phyloP scores from a whole-genome alignment of 1,140 invertebrate species.

The Brachionus plicatilis region DNA sequence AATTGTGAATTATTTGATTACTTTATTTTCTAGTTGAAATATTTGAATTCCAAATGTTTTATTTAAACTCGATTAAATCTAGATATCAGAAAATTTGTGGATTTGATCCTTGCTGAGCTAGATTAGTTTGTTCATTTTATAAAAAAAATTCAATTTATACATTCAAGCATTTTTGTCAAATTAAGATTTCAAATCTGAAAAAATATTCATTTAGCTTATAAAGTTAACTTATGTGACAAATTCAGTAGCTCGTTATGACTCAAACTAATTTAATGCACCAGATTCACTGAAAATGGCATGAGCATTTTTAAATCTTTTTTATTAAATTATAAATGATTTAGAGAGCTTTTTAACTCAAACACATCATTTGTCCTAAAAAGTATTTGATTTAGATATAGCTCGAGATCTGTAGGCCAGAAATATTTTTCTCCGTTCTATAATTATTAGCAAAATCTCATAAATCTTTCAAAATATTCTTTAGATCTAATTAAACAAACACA shows the following conservation, averaged over 20 bases:
- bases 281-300: background rate
- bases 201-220: background rate
- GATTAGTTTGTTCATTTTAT: background rate
- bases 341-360: background rate
- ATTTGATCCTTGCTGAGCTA: background rate
- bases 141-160: too few relatives aligned
- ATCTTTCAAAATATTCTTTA: too few relatives aligned
- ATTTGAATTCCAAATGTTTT: background rate
- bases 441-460: too few relatives aligned
- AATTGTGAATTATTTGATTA: background rate
- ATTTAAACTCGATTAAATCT: background rate
- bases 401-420: too few relatives aligned
- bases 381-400: too few relatives aligned
- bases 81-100: background rate
- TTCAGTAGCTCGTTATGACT: background rate
- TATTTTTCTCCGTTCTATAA: too few relatives aligned
- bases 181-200: background rate
- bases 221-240: background rate
- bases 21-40: background rate
- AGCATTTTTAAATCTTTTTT: background rate
- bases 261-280: background rate
- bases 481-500: too few relatives aligned
- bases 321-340: background rate
- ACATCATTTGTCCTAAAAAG: too few relatives aligned
- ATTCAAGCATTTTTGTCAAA: background rate